Percentiles rank a stretch among this genome's conserved stretches.
phyloP scores from a whole-genome alignment of 2,888 invertebrate genomes.

The Dasypogon diadema region DNA sequence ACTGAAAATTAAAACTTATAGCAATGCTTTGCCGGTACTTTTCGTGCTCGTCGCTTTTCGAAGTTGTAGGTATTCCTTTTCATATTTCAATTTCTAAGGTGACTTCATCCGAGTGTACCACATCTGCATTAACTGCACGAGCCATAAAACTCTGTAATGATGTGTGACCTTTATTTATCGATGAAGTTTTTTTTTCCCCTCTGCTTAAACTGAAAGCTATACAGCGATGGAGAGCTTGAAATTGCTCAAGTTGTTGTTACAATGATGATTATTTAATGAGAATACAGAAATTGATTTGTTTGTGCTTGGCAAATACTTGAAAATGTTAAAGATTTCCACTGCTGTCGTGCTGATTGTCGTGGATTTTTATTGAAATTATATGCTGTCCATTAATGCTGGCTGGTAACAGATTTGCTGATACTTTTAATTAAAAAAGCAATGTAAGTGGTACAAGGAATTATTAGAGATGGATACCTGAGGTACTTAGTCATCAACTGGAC shows the following conservation, averaged over 20 bases:
- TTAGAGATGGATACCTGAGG: not conserved
- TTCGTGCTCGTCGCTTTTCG: slow-evolving; percentile 29
- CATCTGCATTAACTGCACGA: not conserved
- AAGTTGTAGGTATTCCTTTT: not conserved
- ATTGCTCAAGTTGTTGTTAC: not conserved
- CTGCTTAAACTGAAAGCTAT: not conserved
- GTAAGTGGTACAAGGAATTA: not conserved
- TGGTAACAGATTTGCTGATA: not conserved
- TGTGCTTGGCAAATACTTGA: slow-evolving; percentile 21
- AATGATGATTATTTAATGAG: slow-evolving; percentile 31
- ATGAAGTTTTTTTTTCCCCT: not conserved
- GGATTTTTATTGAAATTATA: not conserved
- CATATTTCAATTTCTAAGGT: slow-evolving; percentile 26
- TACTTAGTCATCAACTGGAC: not conserved
- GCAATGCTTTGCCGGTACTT: slow-evolving; percentile 13
- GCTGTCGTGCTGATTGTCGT: not conserved
- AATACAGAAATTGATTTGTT: slow-evolving; percentile 29
- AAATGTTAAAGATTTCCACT: not conserved
- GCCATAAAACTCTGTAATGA: slow-evolving; percentile 16
- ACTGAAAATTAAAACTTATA: slow-evolving; percentile 25
- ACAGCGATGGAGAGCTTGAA: not conserved
- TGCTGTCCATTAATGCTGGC: not conserved
- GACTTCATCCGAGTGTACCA: slow-evolving; percentile 4
- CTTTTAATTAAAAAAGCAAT: not conserved
- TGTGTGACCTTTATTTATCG: slow-evolving; percentile 40